Conservation (phyloP, 2,797 vertebrate genomes). For the Gallinago solitaria region DNA sequence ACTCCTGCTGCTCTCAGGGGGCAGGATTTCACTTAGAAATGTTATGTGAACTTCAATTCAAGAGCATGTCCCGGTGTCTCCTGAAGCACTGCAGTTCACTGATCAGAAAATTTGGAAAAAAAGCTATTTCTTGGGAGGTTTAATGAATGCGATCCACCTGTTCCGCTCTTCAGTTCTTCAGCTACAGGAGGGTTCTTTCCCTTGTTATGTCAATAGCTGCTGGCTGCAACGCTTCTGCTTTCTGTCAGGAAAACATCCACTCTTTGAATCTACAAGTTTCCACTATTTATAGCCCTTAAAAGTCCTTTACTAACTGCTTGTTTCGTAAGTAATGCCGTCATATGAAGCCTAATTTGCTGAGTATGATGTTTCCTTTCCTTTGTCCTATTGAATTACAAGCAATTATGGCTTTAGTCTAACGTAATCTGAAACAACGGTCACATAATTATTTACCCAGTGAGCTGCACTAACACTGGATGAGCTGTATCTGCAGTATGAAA, state of each 20-base stretch:
- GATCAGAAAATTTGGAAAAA: background rate
- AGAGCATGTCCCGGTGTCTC: background rate
- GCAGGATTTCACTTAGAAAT: background rate
- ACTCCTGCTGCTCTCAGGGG: background rate
- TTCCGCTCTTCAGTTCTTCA: background rate
- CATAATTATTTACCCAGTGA: background rate
- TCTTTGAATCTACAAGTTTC: background rate
- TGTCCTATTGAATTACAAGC: constrained; percentile 46
- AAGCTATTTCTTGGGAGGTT: background rate
- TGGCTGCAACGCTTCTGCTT: background rate
- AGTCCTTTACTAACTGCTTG: background rate
- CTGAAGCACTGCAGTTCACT: background rate
- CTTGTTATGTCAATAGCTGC: background rate
- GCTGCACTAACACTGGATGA: background rate
- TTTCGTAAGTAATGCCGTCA: background rate
- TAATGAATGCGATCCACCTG: background rate
- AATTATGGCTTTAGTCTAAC: background rate
- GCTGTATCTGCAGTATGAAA: background rate
- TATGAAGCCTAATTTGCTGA: background rate
- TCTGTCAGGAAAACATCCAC: background rate
- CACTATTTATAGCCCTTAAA: background rate
- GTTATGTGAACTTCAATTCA: background rate
- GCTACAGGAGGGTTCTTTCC: background rate
- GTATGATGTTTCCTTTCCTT: constrained; percentile 33
- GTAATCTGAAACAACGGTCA: background rate